phyloP scores from a whole-genome alignment of 2,888 invertebrate species.

The Ceraclea dissimilis region DNA sequence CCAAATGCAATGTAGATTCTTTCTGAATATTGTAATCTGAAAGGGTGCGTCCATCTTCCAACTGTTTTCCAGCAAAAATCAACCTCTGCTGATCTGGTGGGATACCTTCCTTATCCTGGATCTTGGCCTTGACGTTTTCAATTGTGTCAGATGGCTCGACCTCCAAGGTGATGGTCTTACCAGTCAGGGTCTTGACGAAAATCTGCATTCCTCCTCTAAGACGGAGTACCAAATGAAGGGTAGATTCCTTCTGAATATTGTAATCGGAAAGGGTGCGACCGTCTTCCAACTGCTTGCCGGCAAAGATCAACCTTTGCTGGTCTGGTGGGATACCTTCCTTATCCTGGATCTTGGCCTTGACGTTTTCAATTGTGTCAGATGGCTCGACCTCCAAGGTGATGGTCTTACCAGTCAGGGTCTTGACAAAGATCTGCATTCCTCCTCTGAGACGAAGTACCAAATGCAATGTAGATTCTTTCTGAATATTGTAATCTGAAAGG shows the following conservation, averaged over 20 bases:
- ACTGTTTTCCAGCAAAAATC: slow-evolving; percentile 92
- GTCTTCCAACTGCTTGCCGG: slow-evolving; percentile 94
- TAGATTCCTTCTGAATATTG: slow-evolving; percentile 56
- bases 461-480: slow-evolving; percentile 54
- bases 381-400: slow-evolving; percentile 42
- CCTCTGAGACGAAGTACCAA: slow-evolving; percentile 54
- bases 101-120: slow-evolving; percentile 47
- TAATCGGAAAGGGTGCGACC: slow-evolving; percentile 71
- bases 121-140: slow-evolving; percentile 54
- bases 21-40: slow-evolving; percentile 95
- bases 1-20: slow-evolving; percentile 84
- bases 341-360: slow-evolving; percentile 51
- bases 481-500: slow-evolving; percentile 57
- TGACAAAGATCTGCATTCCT: slow-evolving; percentile 24
- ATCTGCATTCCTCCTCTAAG: slow-evolving; percentile 50
- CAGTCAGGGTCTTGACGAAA: slow-evolving; percentile 38
- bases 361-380: slow-evolving; percentile 54
- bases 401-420: slow-evolving; percentile 16
- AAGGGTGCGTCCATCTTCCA: slow-evolving; percentile 90
- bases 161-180: slow-evolving; percentile 45
- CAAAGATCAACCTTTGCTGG: slow-evolving; percentile 39
- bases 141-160: slow-evolving; percentile 48
- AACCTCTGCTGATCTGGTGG: slow-evolving; percentile 81
- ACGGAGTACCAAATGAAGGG: slow-evolving; percentile 49
- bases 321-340: slow-evolving; percentile 56